These are phyloP conservation scores for Gnatocerus cornutus DNA, from an alignment of 2,888 invertebrate genomes.

Conservation along the genomic window DNA sequence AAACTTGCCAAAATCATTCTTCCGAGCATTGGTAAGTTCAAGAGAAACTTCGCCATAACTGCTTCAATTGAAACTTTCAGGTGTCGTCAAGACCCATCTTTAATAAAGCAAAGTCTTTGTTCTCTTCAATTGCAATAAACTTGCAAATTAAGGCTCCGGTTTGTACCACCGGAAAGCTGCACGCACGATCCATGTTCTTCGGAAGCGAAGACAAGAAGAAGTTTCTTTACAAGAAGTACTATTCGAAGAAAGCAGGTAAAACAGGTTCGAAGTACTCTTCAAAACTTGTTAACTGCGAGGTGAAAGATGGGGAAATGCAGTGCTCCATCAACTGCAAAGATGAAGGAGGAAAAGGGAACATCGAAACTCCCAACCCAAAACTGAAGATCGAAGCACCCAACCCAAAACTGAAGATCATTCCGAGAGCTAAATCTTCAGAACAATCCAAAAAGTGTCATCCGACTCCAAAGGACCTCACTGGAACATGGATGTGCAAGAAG, in stretches of 20 bases:
- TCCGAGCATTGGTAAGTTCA: slow-evolving; percentile 33
- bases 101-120: slow-evolving; percentile 19
- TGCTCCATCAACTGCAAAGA: slow-evolving; percentile 7
- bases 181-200: slow-evolving; percentile 8
- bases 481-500: slow-evolving; percentile 30
- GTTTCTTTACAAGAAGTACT: slow-evolving; percentile 10
- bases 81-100: slow-evolving; percentile 43
- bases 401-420: neutral
- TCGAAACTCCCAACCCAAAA: no score
- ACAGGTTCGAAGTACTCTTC: slow-evolving; percentile 4
- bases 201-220: slow-evolving; percentile 20
- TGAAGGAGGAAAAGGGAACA: neutral
- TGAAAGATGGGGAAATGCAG: slow-evolving; percentile 5
- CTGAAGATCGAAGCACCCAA: neutral
- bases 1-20: slow-evolving; percentile 35
- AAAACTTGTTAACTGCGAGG: slow-evolving; percentile 11
- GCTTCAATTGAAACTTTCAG: slow-evolving; percentile 9
- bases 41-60: neutral
- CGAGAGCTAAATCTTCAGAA: neutral
- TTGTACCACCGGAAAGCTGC: neutral
- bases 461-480: neutral
- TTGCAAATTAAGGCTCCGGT: slow-evolving; percentile 10
- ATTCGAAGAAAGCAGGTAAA: slow-evolving; percentile 5
- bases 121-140: slow-evolving; percentile 18
- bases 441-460: neutral